Evolutionary conservation across 2,113 vertebrate genomes (phyloP).

Genomic region (Arizona elegans): DNA sequence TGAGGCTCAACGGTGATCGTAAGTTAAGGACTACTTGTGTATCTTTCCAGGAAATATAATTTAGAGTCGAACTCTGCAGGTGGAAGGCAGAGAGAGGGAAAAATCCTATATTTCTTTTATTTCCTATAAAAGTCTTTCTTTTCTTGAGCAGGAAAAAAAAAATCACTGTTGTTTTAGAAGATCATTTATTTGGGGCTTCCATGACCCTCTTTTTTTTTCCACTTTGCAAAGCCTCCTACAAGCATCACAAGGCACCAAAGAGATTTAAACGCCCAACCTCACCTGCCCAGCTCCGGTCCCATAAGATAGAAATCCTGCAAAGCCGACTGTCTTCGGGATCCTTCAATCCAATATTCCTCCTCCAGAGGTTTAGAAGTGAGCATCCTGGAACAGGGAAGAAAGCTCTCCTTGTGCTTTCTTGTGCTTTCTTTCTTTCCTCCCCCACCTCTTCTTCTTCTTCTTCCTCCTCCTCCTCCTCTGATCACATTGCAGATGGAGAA

Average conservation of each 20-base stretch:
- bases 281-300: constrained; percentile 77
- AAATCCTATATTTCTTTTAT: not conserved
- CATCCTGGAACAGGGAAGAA: constrained; percentile 59
- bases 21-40: not conserved
- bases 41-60: not conserved
- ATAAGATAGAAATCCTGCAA: constrained; percentile 80
- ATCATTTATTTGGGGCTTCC: not conserved
- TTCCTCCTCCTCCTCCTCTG: not conserved
- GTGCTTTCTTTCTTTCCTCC: not conserved
- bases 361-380: constrained; percentile 72
- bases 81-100: not conserved
- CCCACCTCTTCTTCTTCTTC: fast-evolving
- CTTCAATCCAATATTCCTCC: constrained; percentile 83
- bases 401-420: not conserved
- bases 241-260: not conserved
- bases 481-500: not conserved
- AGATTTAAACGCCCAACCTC: not conserved
- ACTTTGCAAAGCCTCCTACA: not conserved
- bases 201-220: not conserved
- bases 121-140: not conserved
- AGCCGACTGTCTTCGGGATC: constrained; percentile 75
- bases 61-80: not conserved
- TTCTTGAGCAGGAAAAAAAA: not conserved
- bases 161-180: not conserved
- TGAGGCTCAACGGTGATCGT: not conserved